These are phyloP conservation scores for Hyposoter didymator DNA, from an alignment of 2,888 invertebrate species.

Conservation along the genomic window DNA sequence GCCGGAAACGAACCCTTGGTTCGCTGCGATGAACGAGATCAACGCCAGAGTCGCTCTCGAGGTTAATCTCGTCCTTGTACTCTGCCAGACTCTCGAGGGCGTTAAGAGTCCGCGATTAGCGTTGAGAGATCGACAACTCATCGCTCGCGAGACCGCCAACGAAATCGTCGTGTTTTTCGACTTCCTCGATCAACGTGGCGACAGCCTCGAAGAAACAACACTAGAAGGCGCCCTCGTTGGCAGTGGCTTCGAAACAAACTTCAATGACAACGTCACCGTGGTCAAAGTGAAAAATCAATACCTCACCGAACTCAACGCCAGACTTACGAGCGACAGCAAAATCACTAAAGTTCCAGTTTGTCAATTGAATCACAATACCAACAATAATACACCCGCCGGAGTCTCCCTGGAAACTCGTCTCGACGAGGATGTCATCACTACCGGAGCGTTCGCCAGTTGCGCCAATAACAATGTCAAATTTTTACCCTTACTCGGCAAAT, in stretches of 20 bases:
- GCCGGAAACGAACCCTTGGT: constrained; percentile 78
- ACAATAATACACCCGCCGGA: not conserved
- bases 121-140: constrained; percentile 80
- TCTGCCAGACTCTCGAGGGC: constrained; percentile 82
- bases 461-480: constrained; percentile 75
- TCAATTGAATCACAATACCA: constrained; percentile 59
- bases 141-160: constrained; percentile 82
- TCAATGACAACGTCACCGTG: constrained; percentile 71
- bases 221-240: constrained; percentile 71
- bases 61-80: constrained; percentile 80
- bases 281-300: constrained; percentile 72
- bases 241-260: constrained; percentile 67
- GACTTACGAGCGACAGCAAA: constrained; percentile 74
- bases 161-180: constrained; percentile 82
- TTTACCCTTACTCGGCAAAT: constrained; percentile 80
- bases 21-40: constrained; percentile 82
- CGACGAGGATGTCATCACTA: constrained; percentile 76
- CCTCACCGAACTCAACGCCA: constrained; percentile 73
- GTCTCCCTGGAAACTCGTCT: constrained; percentile 63
- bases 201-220: constrained; percentile 75
- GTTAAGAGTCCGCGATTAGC: constrained; percentile 81
- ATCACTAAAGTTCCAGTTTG: constrained; percentile 74
- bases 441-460: constrained; percentile 75
- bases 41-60: constrained; percentile 82
- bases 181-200: constrained; percentile 79